phyloP scores from a whole-genome alignment of 2,797 vertebrate genomes.

The Paedocypris micromegethes region DNA sequence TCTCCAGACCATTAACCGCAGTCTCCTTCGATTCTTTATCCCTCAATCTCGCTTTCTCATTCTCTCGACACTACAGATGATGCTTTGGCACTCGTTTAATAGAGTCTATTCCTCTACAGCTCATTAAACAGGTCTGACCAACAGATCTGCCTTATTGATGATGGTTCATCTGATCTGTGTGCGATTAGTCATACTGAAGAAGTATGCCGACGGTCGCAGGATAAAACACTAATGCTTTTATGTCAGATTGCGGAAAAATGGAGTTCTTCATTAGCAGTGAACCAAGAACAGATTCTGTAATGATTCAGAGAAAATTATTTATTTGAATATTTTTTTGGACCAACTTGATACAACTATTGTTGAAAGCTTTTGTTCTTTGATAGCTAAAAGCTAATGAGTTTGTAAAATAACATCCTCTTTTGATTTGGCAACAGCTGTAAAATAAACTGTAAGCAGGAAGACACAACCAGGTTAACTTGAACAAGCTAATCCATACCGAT shows the following conservation, averaged over 20 bases:
- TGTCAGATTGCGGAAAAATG: constrained; percentile 9
- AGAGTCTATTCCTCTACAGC: constrained; percentile 51
- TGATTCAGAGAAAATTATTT: constrained; percentile 2
- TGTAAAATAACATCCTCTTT: too few species aligned
- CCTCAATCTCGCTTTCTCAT: constrained; percentile 10
- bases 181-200: constrained; percentile 23
- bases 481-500: too few species aligned
- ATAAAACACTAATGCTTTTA: constrained; percentile 1
- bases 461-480: too few species aligned
- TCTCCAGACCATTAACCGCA: constrained; percentile 60
- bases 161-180: constrained; percentile 48
- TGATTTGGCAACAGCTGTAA: too few species aligned
- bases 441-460: too few species aligned
- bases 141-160: constrained; percentile 58
- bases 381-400: too few species aligned
- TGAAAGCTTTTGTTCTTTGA: background rate
- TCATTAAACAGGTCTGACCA: constrained; percentile 65
- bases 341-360: background rate
- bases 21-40: constrained; percentile 20
- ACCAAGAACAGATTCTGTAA: constrained; percentile 2
- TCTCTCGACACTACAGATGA: constrained; percentile 47
- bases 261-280: background rate
- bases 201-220: background rate
- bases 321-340: background rate
- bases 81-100: constrained; percentile 66